Evolutionary conservation across 2,797 vertebrate genomes (phyloP).

Genomic region (Eutrigla gurnardus): DNA sequence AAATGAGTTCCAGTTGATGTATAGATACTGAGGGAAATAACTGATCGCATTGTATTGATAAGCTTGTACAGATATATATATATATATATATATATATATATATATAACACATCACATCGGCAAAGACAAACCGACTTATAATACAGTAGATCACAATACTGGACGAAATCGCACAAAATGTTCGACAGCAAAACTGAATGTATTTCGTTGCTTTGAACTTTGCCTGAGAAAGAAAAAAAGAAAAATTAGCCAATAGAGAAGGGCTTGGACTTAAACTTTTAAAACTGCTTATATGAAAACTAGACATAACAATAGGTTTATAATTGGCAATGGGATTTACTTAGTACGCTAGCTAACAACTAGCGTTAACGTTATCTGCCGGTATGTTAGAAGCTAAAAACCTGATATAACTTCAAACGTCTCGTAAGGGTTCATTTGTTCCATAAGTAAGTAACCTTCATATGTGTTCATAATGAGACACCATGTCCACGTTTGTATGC

Average conservation of each 20-base stretch:
- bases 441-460: background rate
- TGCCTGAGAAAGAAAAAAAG: background rate
- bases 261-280: background rate
- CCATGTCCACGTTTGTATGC: conserved; percentile 12
- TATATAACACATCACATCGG: background rate
- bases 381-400: background rate
- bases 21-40: background rate
- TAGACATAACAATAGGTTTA: background rate
- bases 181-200: background rate
- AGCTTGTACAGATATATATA: background rate
- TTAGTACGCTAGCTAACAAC: background rate
- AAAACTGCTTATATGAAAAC: background rate
- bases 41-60: too few species aligned
- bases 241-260: background rate
- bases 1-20: background rate
- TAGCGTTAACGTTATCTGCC: background rate
- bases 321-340: background rate
- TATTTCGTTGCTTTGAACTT: background rate
- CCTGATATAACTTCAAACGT: background rate
- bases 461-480: conserved; percentile 1
- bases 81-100: background rate
- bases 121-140: background rate
- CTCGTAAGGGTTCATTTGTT: background rate
- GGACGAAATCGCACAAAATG: background rate
- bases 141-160: background rate